phyloP scores from a whole-genome alignment of 2,888 invertebrate genomes.

The Eristalis arbustorum region DNA sequence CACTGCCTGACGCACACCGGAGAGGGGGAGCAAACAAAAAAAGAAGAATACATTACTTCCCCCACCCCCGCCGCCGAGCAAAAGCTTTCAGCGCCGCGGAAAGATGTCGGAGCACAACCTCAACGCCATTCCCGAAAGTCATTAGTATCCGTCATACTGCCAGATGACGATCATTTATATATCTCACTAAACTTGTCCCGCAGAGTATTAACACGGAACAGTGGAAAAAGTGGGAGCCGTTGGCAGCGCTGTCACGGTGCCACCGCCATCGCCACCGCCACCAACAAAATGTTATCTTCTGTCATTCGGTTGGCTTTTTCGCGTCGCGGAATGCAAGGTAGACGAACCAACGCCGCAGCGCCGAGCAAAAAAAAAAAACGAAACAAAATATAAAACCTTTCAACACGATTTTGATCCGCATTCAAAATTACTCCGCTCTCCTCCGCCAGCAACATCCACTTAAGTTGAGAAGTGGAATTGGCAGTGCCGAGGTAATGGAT shows the following conservation, averaged over 20 bases:
- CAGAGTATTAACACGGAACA: constrained; percentile 60
- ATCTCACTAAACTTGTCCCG: constrained; percentile 64
- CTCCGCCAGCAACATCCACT: constrained; percentile 45
- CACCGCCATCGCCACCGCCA: background rate
- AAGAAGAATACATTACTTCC: background rate
- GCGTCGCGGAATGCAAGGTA: constrained; percentile 31
- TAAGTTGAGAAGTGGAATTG: constrained; percentile 26
- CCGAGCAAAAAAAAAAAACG: constrained; percentile 6
- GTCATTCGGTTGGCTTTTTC: constrained; percentile 58
- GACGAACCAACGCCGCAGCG: background rate
- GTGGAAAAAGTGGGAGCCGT: constrained; percentile 32
- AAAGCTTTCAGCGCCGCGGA: constrained; percentile 38
- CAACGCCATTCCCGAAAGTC: constrained; percentile 54
- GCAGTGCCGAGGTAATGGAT: constrained; percentile 49
- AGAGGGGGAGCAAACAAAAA: background rate
- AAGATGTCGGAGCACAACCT: constrained; percentile 31
- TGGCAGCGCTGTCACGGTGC: constrained; percentile 20
- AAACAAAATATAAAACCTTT: constrained; percentile 42
- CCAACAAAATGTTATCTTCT: constrained; percentile 56
- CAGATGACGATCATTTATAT: constrained; percentile 67
- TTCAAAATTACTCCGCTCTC: constrained; percentile 57
- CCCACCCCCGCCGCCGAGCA: background rate
- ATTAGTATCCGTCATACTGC: constrained; percentile 66
- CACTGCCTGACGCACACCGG: background rate
- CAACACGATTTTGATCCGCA: constrained; percentile 66